Base-by-base conservation (phyloP, 23 tunicate genomes). In the Oikopleura dioica region DNA sequence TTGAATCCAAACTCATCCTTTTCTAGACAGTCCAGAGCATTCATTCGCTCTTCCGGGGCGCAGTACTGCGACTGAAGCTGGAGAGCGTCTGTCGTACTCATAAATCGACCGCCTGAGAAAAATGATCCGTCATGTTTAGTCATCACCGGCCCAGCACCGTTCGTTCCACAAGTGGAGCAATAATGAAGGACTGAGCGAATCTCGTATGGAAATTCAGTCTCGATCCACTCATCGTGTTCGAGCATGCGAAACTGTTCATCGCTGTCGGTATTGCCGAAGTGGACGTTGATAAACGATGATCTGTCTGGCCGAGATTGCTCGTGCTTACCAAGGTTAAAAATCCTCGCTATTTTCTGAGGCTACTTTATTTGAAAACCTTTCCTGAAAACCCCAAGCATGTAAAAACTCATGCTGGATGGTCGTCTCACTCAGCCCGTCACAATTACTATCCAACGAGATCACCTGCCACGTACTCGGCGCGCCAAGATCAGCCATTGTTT, bases 111-210 rank as follows among this genome's bases (percentile, higher is more conserved):
- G 5, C 30, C 16, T 24, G 72, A 28, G 33, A 63, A 63, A 24
- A 4, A 12, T 63, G 16, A 2, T 28, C 72, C 72, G 5, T 23
- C 72, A 2, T 12, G 26, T 16, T 23, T 63, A 2, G 72, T 63
- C 72, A 63, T 63, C 2, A 63, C 72, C 4, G 72, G 32, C 2
- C 72, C 72, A 24, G 16, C 26, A 12, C 72, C 72, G 26, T 63
- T 63, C 16, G 72, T 63, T 24, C 72, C 72, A 63, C 72, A 63
- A 23, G 30, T 12, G 72, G 72, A 63, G 33, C 72, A 63, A 63
- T 63, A 63, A 31, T 63, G 72, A 23, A 63, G 16, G 33, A 63
- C 72, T 2, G 72, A 63, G 26, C 5, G 4, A 21, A 63, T 2
- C 72, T 63, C 72, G 26, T 63, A 63, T 2, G 72, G 72, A 31